Conservation (phyloP, 2,797 vertebrate species). For the Buphagus erythrorhynchus region DNA sequence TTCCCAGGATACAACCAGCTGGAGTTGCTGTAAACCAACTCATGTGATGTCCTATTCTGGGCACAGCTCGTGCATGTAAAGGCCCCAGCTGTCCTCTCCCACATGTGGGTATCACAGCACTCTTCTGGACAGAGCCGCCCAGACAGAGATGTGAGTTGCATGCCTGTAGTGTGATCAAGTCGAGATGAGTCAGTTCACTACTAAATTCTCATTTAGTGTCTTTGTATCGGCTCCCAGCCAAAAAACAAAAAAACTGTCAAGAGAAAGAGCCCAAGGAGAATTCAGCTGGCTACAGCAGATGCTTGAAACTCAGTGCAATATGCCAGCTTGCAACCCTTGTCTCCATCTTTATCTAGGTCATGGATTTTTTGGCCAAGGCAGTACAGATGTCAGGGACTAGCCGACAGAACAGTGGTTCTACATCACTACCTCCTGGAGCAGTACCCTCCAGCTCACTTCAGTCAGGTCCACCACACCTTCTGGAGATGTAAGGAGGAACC, state of each 20-base stretch:
- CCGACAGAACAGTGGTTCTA: neutral
- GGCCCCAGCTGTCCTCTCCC: neutral
- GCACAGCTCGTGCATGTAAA: fast-evolving
- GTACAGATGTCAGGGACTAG: neutral
- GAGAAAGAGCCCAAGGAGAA: neutral
- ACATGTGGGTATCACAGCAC: neutral
- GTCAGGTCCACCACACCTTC: neutral
- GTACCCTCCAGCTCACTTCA: neutral
- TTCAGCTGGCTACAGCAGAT: neutral
- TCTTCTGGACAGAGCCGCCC: neutral
- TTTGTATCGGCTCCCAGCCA: neutral
- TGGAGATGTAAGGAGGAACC: neutral
- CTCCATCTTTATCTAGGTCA: neutral
- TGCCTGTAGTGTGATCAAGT: neutral
- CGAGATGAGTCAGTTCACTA: neutral
- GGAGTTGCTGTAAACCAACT: neutral
- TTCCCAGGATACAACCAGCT: neutral
- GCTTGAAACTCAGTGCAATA: neutral
- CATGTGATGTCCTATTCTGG: neutral
- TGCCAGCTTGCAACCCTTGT: neutral
- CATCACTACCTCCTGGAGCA: neutral
- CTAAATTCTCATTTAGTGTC: conserved; percentile 1
- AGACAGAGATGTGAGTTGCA: neutral
- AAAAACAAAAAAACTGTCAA: neutral
- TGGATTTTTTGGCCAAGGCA: neutral